phyloP scores from a whole-genome alignment of 2,797 vertebrate species.

The Pipistrellus pygmaeus region DNA sequence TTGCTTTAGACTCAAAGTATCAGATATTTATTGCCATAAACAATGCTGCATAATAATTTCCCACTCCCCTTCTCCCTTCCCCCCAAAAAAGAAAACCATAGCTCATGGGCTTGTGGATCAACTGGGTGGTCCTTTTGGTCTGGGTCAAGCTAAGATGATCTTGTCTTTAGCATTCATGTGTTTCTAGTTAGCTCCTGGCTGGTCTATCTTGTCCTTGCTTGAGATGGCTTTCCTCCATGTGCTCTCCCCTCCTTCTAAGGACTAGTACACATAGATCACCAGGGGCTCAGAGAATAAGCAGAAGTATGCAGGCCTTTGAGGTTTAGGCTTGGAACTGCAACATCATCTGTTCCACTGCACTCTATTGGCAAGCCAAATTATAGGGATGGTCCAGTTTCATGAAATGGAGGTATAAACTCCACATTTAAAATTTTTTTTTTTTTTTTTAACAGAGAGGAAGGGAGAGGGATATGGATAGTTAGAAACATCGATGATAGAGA shows the following conservation, averaged over 20 bases:
- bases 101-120: not conserved
- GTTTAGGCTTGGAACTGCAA: slow-evolving; percentile 26
- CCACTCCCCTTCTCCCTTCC: rapidly evolving
- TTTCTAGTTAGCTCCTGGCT: not conserved
- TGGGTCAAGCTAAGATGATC: not conserved
- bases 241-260: not conserved
- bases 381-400: not conserved
- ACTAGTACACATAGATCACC: not conserved
- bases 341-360: not conserved
- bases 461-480: too few species aligned
- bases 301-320: not conserved
- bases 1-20: slow-evolving; percentile 17
- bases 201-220: not conserved
- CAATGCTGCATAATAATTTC: not conserved
- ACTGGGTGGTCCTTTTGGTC: not conserved
- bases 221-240: not conserved
- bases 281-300: not conserved
- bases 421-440: not conserved
- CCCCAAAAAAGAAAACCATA: not conserved
- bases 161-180: not conserved
- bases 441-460: too few species aligned
- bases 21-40: not conserved
- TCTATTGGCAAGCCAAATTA: slow-evolving; percentile 36
- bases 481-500: too few species aligned
- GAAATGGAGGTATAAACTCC: not conserved